Percentiles rank a stretch among this genome's conserved stretches.
These are phyloP conservation scores for Penaeus japonicus DNA, from an alignment of 1,140 invertebrate genomes.

Conservation along the genomic window DNA sequence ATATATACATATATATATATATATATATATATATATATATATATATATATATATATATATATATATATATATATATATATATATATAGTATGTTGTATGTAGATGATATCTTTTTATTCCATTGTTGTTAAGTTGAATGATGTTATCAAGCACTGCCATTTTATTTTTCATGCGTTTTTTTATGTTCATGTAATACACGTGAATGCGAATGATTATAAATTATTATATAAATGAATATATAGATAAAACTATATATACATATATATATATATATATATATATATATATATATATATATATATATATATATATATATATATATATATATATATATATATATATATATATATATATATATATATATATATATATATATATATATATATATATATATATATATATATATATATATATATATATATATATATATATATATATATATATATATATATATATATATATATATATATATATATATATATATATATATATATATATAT, in stretches of 20 bases:
- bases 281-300: not conserved
- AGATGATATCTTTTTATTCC: too few species aligned
- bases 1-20: not conserved
- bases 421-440: not conserved
- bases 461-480: not conserved
- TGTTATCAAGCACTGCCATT: too few species aligned
- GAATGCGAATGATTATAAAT: too few species aligned
- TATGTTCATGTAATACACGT: too few species aligned
- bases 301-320: conserved; percentile 8
- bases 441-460: not conserved
- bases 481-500: not conserved
- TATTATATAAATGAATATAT: too few species aligned
- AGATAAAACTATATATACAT: too few species aligned
- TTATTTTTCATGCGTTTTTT: too few species aligned
- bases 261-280: too few species aligned
- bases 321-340: conserved; percentile 13
- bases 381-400: conserved; percentile 15
- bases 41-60: not conserved
- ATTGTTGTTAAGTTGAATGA: too few species aligned
- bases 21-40: not conserved
- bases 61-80: not conserved
- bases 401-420: not conserved
- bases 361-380: not conserved
- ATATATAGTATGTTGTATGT: not conserved
- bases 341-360: conserved; percentile 7